phyloP scores from a whole-genome alignment of 2,888 invertebrate species.

The Tiliacea citrago region DNA sequence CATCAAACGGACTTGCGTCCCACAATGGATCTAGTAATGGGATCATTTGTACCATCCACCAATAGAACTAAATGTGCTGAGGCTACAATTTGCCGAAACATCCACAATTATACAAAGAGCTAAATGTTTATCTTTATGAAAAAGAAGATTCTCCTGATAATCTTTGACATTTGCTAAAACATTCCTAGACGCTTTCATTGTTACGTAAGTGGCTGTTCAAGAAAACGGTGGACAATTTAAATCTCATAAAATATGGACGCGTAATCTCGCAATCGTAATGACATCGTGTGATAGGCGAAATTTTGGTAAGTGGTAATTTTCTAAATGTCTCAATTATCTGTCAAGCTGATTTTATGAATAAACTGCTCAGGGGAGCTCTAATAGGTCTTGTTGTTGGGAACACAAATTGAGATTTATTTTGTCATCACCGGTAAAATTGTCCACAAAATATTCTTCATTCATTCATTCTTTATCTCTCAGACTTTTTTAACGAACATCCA shows the following conservation, averaged over 20 bases:
- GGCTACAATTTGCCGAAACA: conserved; percentile 74
- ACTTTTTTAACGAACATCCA: neutral
- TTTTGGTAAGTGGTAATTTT: conserved; percentile 35
- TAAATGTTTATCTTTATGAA: conserved; percentile 71
- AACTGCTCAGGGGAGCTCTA: conserved; percentile 8
- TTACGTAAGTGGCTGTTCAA: conserved; percentile 40
- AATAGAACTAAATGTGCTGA: conserved; percentile 72
- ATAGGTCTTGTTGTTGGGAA: conserved; percentile 13
- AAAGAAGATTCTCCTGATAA: conserved; percentile 57
- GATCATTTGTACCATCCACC: conserved; percentile 79
- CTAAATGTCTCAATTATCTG: conserved; percentile 42
- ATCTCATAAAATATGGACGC: conserved; percentile 57
- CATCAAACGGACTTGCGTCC: conserved; percentile 69
- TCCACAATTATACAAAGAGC: conserved; percentile 67
- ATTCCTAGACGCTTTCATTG: conserved; percentile 32
- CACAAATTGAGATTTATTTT: conserved; percentile 4
- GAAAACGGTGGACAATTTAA: conserved; percentile 50
- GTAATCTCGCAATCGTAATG: conserved; percentile 42
- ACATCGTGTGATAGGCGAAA: conserved; percentile 34
- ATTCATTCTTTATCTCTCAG: neutral
- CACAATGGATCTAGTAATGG: conserved; percentile 79
- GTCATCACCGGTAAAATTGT: neutral
- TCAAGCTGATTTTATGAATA: conserved; percentile 19
- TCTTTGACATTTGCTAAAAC: conserved; percentile 43
- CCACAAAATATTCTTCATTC: neutral